phyloP scores from a whole-genome alignment of 2,113 vertebrate species.

The Dipodomys merriami region DNA sequence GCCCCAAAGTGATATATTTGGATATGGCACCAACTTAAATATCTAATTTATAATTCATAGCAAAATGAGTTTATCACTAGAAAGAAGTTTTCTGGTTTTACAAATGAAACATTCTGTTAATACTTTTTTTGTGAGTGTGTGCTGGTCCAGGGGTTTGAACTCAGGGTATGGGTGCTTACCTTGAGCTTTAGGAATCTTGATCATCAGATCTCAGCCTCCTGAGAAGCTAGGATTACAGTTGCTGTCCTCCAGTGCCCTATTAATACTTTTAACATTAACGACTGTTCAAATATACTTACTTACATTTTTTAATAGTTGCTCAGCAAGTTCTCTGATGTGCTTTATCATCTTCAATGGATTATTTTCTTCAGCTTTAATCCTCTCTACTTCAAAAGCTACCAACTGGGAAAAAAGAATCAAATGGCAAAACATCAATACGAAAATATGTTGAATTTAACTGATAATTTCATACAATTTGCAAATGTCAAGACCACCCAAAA shows the following conservation, averaged over 20 bases:
- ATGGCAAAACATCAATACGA: conserved; percentile 58
- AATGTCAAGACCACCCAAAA: conserved; percentile 47
- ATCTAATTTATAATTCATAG: conserved; percentile 8
- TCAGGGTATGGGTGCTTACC: no score
- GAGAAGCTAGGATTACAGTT: no score
- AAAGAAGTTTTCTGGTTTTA: conserved; percentile 61
- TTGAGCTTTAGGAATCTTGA: no score
- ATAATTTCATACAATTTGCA: conserved; percentile 46
- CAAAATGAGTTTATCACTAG: conserved; percentile 8
- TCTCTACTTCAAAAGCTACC: conserved; percentile 95
- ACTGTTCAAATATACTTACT: conserved; percentile 81
- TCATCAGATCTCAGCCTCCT: no score
- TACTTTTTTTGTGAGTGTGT: no score
- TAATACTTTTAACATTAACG: conserved; percentile 24
- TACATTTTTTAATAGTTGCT: conserved; percentile 97
- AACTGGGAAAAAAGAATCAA: conserved; percentile 86
- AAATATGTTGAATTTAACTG: background rate
- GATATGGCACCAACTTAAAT: background rate
- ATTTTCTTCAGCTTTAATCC: conserved; percentile 94
- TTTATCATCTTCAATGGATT: conserved; percentile 92
- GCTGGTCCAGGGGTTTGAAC: no score
- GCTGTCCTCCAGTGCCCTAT: background rate
- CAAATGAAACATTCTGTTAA: conserved; percentile 49
- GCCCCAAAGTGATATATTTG: background rate
- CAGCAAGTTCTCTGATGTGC: conserved; percentile 94